Evolutionary conservation across 2,113 vertebrate species (phyloP), one percentile per base, ranked within the genome.

Genomic region (Syngnathus scovelli): DNA sequence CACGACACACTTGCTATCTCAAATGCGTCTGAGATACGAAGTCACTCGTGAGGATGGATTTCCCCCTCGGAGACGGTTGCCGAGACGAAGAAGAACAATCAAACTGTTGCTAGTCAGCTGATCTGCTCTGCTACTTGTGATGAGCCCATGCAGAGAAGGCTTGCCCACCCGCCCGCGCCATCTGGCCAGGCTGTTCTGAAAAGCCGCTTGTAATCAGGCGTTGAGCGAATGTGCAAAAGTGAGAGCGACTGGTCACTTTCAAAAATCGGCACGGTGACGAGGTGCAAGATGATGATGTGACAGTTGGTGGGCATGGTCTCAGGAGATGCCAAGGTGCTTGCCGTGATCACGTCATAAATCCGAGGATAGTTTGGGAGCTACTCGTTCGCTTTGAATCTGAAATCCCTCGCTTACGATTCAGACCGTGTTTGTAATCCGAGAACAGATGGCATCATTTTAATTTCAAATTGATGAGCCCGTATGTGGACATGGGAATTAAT

Each of bases 181-280:
- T 86, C 84, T 87, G 85, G 77, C 75, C 74, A 33, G 65, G 48
- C 78, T 78, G 81, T 84, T 83, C 78, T 69, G 72, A 37, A 85
- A 88, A 86, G 78, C 80, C 54, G 66, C 11, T 63, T 61, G 66
- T 85, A 86, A 83, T 88, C 83, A 77, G 80, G 68, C 74, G 56
- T 52, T 73, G 74, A 55, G 80, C 60, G 72, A 77, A 69, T 59
- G 73, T 70, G 18, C 43, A 64, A 69, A 33, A 76, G 44, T 68
- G 61, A 39, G 64, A 19, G 65, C 54, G 72, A 52, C 43, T 64
- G 69, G 39, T 68, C 59, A 55, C 68, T 77, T 77, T 74, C 75
- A 70, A 79, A 74, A 75, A 81, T 82, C 76, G 72, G 70, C 67
- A 72, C n/a, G 15, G 39, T 23, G n/a, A 23, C 0, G 59, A 61